These are phyloP conservation scores for Microplitis mediator DNA, from an alignment of 1,140 invertebrate species.

Conservation along the genomic window DNA sequence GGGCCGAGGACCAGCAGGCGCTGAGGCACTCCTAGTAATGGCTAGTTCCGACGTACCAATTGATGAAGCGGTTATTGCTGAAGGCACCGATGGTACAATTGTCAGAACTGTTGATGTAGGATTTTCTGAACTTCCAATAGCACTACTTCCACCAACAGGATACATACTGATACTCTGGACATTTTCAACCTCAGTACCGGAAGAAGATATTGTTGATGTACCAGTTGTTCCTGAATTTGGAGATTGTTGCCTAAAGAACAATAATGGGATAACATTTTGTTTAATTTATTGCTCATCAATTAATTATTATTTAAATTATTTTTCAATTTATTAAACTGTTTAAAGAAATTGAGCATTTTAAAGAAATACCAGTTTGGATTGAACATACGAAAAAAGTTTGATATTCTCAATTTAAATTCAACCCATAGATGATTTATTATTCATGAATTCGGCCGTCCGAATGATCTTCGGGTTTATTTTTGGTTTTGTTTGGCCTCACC, in stretches of 20 bases:
- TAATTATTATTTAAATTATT: neutral
- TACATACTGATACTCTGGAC: constrained; percentile 49
- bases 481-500: too few species aligned
- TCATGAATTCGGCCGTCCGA: too few species aligned
- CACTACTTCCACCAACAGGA: constrained; percentile 41
- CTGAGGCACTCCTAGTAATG: constrained; percentile 53
- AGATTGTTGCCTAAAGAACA: constrained; percentile 54
- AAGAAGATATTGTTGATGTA: constrained; percentile 54
- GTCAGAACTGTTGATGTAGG: constrained; percentile 50
- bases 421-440: too few species aligned
- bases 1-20: constrained; percentile 49
- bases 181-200: constrained; percentile 48
- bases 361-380: too few species aligned
- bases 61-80: constrained; percentile 28
- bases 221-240: constrained; percentile 55
- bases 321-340: too few species aligned
- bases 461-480: too few species aligned
- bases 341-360: too few species aligned
- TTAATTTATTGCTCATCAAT: neutral
- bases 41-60: constrained; percentile 34
- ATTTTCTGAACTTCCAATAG: constrained; percentile 38
- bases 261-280: constrained; percentile 15
- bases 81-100: constrained; percentile 36
- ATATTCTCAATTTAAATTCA: too few species aligned
- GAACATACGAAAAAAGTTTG: too few species aligned